phyloP scores from a whole-genome alignment of 2,888 invertebrate genomes.

The Eupithecia tripunctaria region DNA sequence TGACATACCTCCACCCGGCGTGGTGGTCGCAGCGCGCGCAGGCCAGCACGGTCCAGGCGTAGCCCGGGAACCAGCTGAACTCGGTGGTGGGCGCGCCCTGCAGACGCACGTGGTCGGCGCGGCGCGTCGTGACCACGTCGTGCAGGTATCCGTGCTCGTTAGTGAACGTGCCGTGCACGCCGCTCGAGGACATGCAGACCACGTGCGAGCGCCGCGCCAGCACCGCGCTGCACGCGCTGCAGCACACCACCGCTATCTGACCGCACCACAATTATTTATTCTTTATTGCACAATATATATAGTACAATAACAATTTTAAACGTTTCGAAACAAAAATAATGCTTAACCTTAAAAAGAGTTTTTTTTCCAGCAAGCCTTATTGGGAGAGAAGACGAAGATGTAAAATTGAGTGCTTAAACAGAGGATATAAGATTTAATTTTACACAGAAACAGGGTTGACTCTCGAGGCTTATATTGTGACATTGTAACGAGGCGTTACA shows the following conservation, averaged over 20 bases:
- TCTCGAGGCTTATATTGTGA: too few species aligned
- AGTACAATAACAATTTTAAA: too few species aligned
- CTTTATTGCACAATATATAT: too few species aligned
- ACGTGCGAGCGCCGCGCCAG: conserved; percentile 67
- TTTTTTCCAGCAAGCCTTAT: too few species aligned
- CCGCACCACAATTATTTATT: not conserved
- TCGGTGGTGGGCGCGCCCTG: conserved; percentile 63
- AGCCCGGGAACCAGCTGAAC: conserved; percentile 82
- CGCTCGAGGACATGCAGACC: conserved; percentile 68
- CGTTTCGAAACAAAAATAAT: too few species aligned
- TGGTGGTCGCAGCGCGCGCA: conserved; percentile 68
- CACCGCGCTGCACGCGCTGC: conserved; percentile 61
- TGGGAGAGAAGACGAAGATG: too few species aligned
- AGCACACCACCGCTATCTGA: conserved; percentile 66
- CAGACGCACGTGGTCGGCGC: conserved; percentile 52
- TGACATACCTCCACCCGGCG: conserved; percentile 71
- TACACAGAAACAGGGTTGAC: too few species aligned
- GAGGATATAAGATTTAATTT: too few species aligned
- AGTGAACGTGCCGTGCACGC: conserved; percentile 75
- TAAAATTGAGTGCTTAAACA: too few species aligned
- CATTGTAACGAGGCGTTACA: too few species aligned
- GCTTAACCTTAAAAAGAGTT: too few species aligned
- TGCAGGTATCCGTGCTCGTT: conserved; percentile 77
- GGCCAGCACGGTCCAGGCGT: conserved; percentile 71
- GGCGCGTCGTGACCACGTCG: conserved; percentile 74